Percentiles rank a stretch among this genome's conserved stretches.
These are phyloP conservation scores for Diadophis punctatus DNA, from an alignment of 2,113 vertebrate species.

Conservation along the genomic window DNA sequence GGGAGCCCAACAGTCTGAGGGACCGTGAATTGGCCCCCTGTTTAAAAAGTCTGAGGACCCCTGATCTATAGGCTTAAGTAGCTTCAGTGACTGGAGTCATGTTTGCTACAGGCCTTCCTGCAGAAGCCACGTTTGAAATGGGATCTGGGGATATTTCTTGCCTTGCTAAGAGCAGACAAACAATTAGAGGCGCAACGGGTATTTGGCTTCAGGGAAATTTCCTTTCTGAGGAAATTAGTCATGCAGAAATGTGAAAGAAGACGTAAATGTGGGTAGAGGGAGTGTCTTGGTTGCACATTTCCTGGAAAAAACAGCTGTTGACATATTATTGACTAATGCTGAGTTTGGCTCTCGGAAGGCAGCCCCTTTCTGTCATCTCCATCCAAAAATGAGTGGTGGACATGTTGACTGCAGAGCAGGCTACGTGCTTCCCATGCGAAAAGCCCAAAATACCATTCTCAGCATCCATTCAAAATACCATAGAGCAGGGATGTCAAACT, in stretches of 20 bases:
- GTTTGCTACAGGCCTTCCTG: slow-evolving; percentile 15
- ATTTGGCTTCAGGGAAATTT: slow-evolving; percentile 59
- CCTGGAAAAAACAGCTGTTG: slow-evolving; percentile 57
- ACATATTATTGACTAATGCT: slow-evolving; percentile 52
- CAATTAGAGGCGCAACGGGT: slow-evolving; percentile 11
- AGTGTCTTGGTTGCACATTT: slow-evolving; percentile 65
- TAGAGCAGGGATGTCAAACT: background rate
- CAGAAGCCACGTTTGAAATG: background rate
- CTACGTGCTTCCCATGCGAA: too few species aligned
- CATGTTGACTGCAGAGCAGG: too few species aligned
- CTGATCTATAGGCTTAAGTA: background rate
- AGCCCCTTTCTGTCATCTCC: slow-evolving; percentile 28
- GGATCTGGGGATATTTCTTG: background rate
- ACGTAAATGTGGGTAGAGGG: slow-evolving; percentile 58
- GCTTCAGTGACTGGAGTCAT: background rate
- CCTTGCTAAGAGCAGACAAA: slow-evolving; percentile 17
- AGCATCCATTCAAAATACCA: background rate
- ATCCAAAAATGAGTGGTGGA: slow-evolving; percentile 37
- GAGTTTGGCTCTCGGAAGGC: background rate
- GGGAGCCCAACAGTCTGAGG: too few species aligned
- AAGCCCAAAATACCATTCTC: too few species aligned
- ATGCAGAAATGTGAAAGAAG: slow-evolving; percentile 34
- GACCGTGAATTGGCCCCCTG: too few species aligned
- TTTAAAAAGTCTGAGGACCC: too few species aligned
- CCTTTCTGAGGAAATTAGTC: slow-evolving; percentile 65